Conservation (phyloP, 2,797 vertebrate genomes). For the Myotis pilosus region DNA sequence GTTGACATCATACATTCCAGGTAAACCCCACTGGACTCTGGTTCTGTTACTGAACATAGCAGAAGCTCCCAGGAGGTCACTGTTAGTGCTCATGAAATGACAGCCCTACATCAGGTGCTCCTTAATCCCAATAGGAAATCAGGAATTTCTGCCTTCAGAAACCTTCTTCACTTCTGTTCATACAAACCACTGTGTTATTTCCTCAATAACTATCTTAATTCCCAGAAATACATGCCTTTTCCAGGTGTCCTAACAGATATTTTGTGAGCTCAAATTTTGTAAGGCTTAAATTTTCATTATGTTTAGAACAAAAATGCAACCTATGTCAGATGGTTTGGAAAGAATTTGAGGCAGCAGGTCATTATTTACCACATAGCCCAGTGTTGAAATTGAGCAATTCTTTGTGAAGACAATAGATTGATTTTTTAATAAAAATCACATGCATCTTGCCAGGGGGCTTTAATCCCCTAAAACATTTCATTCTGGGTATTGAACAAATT, state of each 20-base stretch:
- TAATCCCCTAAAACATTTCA: conserved; percentile 19
- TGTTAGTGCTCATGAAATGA: background rate
- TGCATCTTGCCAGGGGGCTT: background rate
- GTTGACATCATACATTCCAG: conserved; percentile 12
- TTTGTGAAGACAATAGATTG: background rate
- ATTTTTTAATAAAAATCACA: conserved; percentile 42
- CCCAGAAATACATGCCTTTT: background rate
- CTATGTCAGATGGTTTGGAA: background rate
- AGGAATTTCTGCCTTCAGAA: conserved; percentile 25
- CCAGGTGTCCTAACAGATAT: background rate
- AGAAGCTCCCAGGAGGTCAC: background rate
- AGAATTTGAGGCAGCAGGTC: background rate
- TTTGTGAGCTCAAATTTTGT: conserved; percentile 20
- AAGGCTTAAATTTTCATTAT: conserved; percentile 26
- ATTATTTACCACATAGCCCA: background rate
- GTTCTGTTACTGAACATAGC: background rate
- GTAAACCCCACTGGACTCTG: conserved; percentile 33
- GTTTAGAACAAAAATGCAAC: background rate
- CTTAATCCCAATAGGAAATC: background rate
- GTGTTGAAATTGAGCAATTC: background rate
- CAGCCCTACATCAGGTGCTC: background rate
- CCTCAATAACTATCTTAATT: background rate
- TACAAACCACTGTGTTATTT: background rate
- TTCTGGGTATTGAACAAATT: conserved; percentile 7
- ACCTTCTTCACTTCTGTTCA: background rate